Percentiles rank a stretch among this genome's conserved stretches.
These are phyloP conservation scores for Shinisaurus crocodilurus DNA, from an alignment of 2,113 vertebrate species.

Conservation along the genomic window DNA sequence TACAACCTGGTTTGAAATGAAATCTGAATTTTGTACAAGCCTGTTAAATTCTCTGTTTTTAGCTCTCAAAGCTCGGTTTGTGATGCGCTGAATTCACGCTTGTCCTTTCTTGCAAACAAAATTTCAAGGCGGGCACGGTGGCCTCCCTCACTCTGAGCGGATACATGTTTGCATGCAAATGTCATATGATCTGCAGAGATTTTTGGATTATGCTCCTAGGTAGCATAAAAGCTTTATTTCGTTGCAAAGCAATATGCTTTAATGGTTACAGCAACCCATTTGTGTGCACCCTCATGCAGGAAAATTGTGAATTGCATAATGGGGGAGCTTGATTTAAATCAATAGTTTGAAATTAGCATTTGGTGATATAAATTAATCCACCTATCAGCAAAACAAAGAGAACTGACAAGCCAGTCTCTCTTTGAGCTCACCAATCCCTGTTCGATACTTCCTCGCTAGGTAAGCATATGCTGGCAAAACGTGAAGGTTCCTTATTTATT, in stretches of 20 bases:
- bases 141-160: not conserved
- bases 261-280: not conserved
- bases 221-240: not conserved
- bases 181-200: not conserved
- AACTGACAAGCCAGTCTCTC: not conserved
- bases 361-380: not conserved
- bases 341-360: not conserved
- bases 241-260: not conserved
- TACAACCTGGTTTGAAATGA: not conserved
- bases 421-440: not conserved
- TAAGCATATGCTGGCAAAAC: not conserved
- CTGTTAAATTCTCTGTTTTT: not conserved
- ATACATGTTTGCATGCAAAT: not conserved
- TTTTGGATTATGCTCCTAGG: not conserved
- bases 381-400: not conserved
- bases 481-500: not conserved
- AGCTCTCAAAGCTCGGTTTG: not conserved
- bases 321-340: not conserved
- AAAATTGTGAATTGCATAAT: not conserved
- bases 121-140: not conserved
- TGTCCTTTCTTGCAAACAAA: not conserved
- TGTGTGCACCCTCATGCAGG: not conserved
- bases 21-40: not conserved
- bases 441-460: not conserved
- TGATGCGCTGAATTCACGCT: not conserved